phyloP scores from a whole-genome alignment of 2,888 invertebrate genomes.

The Lottia scabra region DNA sequence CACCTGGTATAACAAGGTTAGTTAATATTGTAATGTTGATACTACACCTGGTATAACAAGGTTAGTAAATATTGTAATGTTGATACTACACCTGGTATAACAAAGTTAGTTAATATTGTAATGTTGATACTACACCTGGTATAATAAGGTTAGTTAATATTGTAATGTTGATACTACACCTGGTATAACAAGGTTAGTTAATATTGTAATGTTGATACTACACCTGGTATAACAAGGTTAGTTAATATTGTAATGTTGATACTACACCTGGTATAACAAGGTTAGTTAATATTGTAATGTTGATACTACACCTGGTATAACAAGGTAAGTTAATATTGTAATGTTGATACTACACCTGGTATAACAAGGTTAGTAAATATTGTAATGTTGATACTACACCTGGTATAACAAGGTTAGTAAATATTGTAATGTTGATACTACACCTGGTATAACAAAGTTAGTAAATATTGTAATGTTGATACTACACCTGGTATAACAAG shows the following conservation, averaged over 20 bases:
- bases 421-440: too few relatives aligned
- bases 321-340: constrained; percentile 81
- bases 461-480: constrained; percentile 93
- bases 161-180: too few relatives aligned
- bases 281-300: too few relatives aligned
- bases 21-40: too few relatives aligned
- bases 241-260: not conserved
- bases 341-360: constrained; percentile 94
- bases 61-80: constrained; percentile 88
- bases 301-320: too few relatives aligned
- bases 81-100: constrained; percentile 94
- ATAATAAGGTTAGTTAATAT: too few relatives aligned
- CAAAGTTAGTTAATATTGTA: constrained; percentile 74
- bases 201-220: constrained; percentile 94
- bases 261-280: too few relatives aligned
- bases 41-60: too few relatives aligned
- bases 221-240: constrained; percentile 91
- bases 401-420: too few relatives aligned
- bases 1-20: too few relatives aligned
- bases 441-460: too few relatives aligned
- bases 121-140: not conserved
- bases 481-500: constrained; percentile 94
- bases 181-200: constrained; percentile 70
- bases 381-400: not conserved
- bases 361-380: constrained; percentile 79